phyloP scores from a whole-genome alignment of 2,113 vertebrate species.

The Thomomys bottae region DNA sequence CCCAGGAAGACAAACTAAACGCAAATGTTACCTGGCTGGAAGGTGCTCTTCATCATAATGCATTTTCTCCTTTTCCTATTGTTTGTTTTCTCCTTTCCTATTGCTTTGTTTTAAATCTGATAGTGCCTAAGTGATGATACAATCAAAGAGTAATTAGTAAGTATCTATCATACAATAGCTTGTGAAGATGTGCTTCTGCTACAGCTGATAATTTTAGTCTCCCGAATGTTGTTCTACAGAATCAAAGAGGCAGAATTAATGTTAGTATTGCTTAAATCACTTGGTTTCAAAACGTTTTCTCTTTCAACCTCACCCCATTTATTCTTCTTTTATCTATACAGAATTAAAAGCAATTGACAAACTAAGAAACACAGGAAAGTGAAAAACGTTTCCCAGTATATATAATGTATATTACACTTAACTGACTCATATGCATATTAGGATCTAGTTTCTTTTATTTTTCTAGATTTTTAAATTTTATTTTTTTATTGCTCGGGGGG shows the following conservation, averaged over 20 bases:
- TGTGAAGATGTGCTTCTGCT: constrained; percentile 68
- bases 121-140: constrained; percentile 39
- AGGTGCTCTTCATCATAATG: background rate
- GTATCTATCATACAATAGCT: constrained; percentile 54
- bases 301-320: constrained; percentile 18
- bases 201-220: constrained; percentile 72
- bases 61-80: background rate
- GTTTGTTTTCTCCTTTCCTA: too few relatives aligned
- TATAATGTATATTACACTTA: background rate
- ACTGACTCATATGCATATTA: too few relatives aligned
- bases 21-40: background rate
- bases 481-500: too few relatives aligned
- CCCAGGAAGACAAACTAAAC: background rate
- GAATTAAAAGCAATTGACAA: constrained; percentile 39
- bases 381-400: background rate
- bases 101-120: constrained; percentile 54
- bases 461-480: too few relatives aligned
- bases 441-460: background rate
- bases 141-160: constrained; percentile 73
- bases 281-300: constrained; percentile 41
- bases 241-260: constrained; percentile 65
- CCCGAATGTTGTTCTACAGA: constrained; percentile 62
- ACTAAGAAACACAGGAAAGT: background rate
- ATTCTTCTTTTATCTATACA: background rate
- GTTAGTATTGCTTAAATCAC: constrained; percentile 62